Percentiles rank a stretch among this genome's conserved stretches.
Conservation (phyloP, 2,113 vertebrate genomes). For the Telmatochromis brichardi region DNA sequence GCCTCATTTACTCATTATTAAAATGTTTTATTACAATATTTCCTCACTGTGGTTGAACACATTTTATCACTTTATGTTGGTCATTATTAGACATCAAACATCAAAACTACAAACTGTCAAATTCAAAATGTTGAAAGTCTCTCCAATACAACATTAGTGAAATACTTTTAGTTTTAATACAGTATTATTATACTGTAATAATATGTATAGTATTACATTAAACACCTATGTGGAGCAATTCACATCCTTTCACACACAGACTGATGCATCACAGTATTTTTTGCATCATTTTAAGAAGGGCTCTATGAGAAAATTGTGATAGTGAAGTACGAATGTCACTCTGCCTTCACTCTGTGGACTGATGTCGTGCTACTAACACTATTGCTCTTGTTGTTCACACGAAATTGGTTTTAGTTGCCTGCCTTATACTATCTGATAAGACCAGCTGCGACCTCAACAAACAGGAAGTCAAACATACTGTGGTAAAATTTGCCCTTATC, state of each 20-base stretch:
- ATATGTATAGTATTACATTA: not conserved
- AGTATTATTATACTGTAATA: not conserved
- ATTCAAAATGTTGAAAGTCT: not conserved
- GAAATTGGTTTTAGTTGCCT: constrained; percentile 90
- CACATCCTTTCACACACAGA: not conserved
- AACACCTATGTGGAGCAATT: not conserved
- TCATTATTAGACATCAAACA: not conserved
- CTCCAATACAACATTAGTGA: not conserved
- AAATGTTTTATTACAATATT: not conserved
- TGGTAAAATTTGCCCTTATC: not conserved
- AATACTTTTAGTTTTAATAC: not conserved
- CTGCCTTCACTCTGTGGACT: not conserved
- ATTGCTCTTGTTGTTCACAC: constrained; percentile 39
- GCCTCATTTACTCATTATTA: not conserved
- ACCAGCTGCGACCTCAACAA: constrained; percentile 96
- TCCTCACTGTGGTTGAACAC: not conserved
- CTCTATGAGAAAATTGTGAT: not conserved
- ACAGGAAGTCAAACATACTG: constrained; percentile 75
- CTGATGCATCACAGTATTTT: not conserved
- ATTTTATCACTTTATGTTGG: not conserved
- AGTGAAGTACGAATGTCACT: not conserved
- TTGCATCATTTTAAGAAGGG: not conserved
- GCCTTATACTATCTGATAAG: constrained; percentile 90
- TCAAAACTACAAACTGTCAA: not conserved
- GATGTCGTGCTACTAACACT: fast-evolving